Base-by-base conservation (phyloP, 2,113 vertebrate species). In the Aphelocoma coerulescens region DNA sequence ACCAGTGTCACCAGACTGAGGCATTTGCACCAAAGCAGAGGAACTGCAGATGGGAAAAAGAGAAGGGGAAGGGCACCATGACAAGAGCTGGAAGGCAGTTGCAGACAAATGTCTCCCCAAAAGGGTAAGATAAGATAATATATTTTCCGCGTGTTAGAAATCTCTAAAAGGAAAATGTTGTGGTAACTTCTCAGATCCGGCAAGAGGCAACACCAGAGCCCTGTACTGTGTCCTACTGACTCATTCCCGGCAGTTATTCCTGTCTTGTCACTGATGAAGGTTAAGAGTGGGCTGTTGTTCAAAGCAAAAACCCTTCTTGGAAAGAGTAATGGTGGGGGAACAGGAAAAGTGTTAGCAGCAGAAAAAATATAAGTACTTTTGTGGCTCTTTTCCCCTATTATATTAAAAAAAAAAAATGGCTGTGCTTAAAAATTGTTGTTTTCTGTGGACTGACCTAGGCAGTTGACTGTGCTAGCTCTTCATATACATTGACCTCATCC, bases 121-220 rank as follows among this genome's bases (percentile, higher is more conserved):
- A 95, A 79, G 35, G 37, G 30, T 54, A 78, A 89, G 93, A 95
- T 95, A 95, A 95, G 95, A 93, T 95, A 95, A 57, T 57, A 14
- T 26, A 67, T 49, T 95, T 95, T 89, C 80, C 2, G 0, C 65
- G 43, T 63, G 21, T 71, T 91, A 81, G 61, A 80, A 77, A 78
- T 71, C 66, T 81, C 33, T 78, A 10, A 77, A 80, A 81, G 58
- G 75, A 94, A 94, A 88, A 88, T 32, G 52, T 41, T 85, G 57
- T 41, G 65, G 62, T 94, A 62, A 72, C 54, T 91, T 65, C 63
- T 83, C 32, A 73, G 51, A 39, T 75, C 22, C 49, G 19, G 63
- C 52, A 69, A 57, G 68, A 77, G 55, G 52, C 71, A 85, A 32
- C 39, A 75, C 24, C 44, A 75, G 57, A 82, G 51, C 71, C 51